These are phyloP conservation scores for Galleria mellonella DNA, from an alignment of 1,140 invertebrate genomes.

Conservation along the genomic window DNA sequence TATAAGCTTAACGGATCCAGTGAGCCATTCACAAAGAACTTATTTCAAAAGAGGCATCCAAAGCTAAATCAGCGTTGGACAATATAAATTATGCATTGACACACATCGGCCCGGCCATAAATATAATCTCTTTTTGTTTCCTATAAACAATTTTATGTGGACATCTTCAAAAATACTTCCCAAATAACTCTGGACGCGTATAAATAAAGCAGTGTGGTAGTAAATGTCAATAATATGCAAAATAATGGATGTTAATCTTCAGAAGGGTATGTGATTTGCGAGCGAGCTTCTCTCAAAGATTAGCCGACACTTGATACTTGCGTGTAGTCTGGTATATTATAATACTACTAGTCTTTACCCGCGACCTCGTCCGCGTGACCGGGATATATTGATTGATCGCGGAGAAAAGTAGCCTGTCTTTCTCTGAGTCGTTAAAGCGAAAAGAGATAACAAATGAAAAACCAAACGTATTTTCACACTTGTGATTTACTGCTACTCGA, in stretches of 20 bases:
- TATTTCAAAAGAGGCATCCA: constrained; percentile 55
- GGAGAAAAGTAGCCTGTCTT: no score
- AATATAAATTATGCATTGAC: constrained; percentile 69
- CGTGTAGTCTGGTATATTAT: no score
- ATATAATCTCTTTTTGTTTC: constrained; percentile 65
- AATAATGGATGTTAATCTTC: constrained; percentile 70
- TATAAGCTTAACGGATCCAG: constrained; percentile 33
- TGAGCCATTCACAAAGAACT: constrained; percentile 44
- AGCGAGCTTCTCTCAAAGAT: constrained; percentile 55
- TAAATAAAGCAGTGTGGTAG: constrained; percentile 67
- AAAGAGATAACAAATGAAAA: no score
- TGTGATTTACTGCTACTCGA: no score
- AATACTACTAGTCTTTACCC: no score
- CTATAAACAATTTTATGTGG: constrained; percentile 67
- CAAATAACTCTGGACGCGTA: constrained; percentile 61
- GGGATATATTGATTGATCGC: no score
- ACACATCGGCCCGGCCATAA: constrained; percentile 64
- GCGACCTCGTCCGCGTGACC: no score
- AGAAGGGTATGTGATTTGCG: constrained; percentile 58
- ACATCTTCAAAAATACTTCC: constrained; percentile 66
- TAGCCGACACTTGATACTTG: constrained; percentile 32
- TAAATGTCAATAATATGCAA: constrained; percentile 73
- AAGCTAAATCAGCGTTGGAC: constrained; percentile 51
- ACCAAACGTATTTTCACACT: no score
- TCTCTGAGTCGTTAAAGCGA: no score